A percentile compares a stretch with the other conserved stretches of the same genome.
Evolutionary conservation across 92 coral and sea anemone species (phyloP).

Genomic region (Epizoanthus scotinus): DNA sequence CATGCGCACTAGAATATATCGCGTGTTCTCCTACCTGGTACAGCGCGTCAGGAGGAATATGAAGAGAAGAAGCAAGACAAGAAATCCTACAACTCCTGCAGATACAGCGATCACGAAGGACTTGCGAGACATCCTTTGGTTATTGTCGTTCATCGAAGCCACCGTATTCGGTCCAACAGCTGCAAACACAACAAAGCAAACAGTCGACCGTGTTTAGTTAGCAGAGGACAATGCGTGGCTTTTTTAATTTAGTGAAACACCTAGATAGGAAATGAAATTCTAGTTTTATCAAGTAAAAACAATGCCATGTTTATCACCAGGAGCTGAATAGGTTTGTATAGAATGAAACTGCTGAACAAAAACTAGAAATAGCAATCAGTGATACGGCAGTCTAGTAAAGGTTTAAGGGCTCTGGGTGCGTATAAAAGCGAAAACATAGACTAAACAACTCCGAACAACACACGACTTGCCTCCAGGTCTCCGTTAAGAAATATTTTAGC

Average conservation of each 20-base stretch:
- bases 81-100: slow-evolving; percentile 71
- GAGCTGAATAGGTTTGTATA: too few relatives aligned
- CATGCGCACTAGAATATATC: background rate
- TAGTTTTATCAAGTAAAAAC: too few relatives aligned
- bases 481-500: too few relatives aligned
- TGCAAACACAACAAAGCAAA: background rate
- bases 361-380: too few relatives aligned
- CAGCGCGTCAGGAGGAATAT: slow-evolving; percentile 71
- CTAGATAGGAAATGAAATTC: too few relatives aligned
- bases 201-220: background rate
- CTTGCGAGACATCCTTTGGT: slow-evolving; percentile 53
- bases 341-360: too few relatives aligned
- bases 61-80: slow-evolving; percentile 63
- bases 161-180: slow-evolving; percentile 37
- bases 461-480: too few relatives aligned
- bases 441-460: too few relatives aligned
- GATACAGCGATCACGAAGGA: slow-evolving; percentile 68
- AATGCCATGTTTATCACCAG: too few relatives aligned
- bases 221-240: background rate
- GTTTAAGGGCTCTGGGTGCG: too few relatives aligned
- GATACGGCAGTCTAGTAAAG: too few relatives aligned
- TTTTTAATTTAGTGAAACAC: background rate
- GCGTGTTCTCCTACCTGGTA: slow-evolving; percentile 43
- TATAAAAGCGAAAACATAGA: too few relatives aligned
- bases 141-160: slow-evolving; percentile 24